Percentiles rank a stretch among this genome's conserved stretches.
Conservation (phyloP, 2,113 vertebrate species). For the Forbesichthys papilliferus region DNA sequence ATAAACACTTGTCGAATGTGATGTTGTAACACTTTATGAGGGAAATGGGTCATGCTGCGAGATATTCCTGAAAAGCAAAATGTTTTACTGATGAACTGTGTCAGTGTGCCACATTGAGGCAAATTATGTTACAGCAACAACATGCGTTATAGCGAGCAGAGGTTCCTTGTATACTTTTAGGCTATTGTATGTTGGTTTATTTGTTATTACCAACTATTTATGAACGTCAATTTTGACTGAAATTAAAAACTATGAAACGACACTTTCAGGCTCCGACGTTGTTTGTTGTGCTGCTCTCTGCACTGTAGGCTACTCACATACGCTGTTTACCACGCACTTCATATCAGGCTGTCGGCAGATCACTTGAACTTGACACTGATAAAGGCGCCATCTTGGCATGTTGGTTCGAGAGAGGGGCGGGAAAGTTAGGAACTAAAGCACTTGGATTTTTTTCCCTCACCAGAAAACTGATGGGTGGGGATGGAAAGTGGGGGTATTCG, state of each 20-base stretch:
- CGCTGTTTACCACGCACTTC: constrained; percentile 37
- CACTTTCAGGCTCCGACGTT: constrained; percentile 60
- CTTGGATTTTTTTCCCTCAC: constrained; percentile 18
- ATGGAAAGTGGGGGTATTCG: constrained; percentile 1
- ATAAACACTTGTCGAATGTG: constrained; percentile 79
- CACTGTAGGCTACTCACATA: constrained; percentile 18
- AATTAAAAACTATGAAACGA: constrained; percentile 80
- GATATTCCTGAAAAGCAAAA: constrained; percentile 80
- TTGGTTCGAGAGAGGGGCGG: constrained; percentile 44
- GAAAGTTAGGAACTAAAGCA: constrained; percentile 21
- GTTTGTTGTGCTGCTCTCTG: constrained; percentile 50
- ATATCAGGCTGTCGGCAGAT: constrained; percentile 56
- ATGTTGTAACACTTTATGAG: constrained; percentile 80
- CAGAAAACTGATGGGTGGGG: constrained; percentile 1
- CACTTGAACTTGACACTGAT: constrained; percentile 81
- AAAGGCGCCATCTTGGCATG: constrained; percentile 76
- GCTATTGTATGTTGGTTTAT: constrained; percentile 78
- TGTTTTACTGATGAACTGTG: constrained; percentile 81
- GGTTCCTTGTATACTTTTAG: constrained; percentile 72
- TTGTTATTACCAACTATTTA: constrained; percentile 80
- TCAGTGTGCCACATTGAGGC: constrained; percentile 79
- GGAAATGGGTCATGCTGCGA: constrained; percentile 78
- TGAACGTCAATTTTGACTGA: constrained; percentile 79
- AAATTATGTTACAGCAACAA: constrained; percentile 69
- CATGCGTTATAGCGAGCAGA: constrained; percentile 65